phyloP scores from a whole-genome alignment of 2,888 invertebrate species.

The Torymus aiolomorphi region DNA sequence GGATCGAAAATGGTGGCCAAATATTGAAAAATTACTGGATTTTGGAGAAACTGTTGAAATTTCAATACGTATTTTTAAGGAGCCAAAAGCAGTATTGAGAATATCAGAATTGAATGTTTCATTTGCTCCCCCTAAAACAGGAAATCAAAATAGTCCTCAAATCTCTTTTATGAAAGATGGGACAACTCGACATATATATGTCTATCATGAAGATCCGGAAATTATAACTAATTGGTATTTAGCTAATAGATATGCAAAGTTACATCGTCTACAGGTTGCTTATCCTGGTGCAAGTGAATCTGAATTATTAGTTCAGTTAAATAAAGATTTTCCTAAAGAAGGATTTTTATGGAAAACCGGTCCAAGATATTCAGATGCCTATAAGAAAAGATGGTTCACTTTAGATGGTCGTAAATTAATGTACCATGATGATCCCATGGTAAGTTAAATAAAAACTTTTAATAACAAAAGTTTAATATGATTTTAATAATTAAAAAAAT shows the following conservation, averaged over 20 bases:
- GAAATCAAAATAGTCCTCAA: constrained; percentile 88
- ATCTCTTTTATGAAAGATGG: constrained; percentile 91
- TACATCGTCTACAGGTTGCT: constrained; percentile 88
- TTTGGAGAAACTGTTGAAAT: too few relatives aligned
- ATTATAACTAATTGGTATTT: constrained; percentile 91
- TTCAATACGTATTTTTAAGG: constrained; percentile 74
- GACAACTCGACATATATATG: constrained; percentile 90
- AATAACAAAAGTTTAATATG: neutral
- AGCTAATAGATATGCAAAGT: constrained; percentile 89
- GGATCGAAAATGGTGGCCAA: too few relatives aligned
- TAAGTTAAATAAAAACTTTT: constrained; percentile 67
- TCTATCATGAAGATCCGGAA: constrained; percentile 91
- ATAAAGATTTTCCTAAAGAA: constrained; percentile 89
- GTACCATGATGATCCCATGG: constrained; percentile 91
- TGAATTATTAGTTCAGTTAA: constrained; percentile 84
- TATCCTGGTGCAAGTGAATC: constrained; percentile 86
- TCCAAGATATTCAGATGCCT: constrained; percentile 87
- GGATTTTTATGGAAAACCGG: constrained; percentile 95
- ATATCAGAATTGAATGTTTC: constrained; percentile 90
- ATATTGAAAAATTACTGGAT: too few relatives aligned
- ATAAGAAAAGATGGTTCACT: constrained; percentile 92
- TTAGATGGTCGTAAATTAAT: constrained; percentile 92
- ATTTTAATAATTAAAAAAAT: constrained; percentile 15
- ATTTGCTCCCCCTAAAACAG: constrained; percentile 89
- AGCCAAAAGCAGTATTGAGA: constrained; percentile 88